Base-by-base conservation (phyloP, 2,113 vertebrate species). In the Nibea coibor region DNA sequence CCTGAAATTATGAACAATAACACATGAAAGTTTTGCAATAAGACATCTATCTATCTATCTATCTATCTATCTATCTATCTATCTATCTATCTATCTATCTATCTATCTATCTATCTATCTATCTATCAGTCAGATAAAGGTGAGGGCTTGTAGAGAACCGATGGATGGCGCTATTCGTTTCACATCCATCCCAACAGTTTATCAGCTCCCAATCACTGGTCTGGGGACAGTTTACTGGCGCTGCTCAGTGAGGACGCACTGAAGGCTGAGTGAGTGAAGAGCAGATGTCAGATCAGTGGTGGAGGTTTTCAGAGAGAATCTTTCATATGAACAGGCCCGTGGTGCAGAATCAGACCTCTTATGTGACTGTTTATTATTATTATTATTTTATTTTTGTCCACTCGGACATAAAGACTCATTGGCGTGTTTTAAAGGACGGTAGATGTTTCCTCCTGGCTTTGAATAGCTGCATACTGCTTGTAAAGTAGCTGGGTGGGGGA, bases 401-500 rank as follows among this genome's bases (percentile, higher is more conserved):
- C 1, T 74, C 20, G 17, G 56, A 50, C 11, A 1, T n/a, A 56
- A n/a, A 48, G 4, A 20, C 19, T 35, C 5, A 12, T 15, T 20
- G 22, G 10, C n/a, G 1, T 58, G 20, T 2, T 57, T 69, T 22
- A 4, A 39, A 12, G 28, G 26, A 16, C 8, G 28, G 10, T 0
- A 0, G 15, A 12, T 15, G 0, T 48, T 17, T 45, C 61, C 17
- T 28, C 9, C 7, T 31, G 3, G 16, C 35, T 19, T 16, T 57
- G 48, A 48, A 31, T 48, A 16, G 62, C 16, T 59, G 48, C 17
- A 64, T 43, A 2, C 17, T 24, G 45, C 19, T 66, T 76, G 72
- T 59, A 28, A 43, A 75, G 58, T 76, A 12, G 56, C 74, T 59
- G 75, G 63, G 84, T 89, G 89, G 87, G 89, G 87, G 88, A 84